These are phyloP conservation scores for Heteromurus nitidus DNA, from an alignment of 2,888 invertebrate genomes.

Conservation along the genomic window DNA sequence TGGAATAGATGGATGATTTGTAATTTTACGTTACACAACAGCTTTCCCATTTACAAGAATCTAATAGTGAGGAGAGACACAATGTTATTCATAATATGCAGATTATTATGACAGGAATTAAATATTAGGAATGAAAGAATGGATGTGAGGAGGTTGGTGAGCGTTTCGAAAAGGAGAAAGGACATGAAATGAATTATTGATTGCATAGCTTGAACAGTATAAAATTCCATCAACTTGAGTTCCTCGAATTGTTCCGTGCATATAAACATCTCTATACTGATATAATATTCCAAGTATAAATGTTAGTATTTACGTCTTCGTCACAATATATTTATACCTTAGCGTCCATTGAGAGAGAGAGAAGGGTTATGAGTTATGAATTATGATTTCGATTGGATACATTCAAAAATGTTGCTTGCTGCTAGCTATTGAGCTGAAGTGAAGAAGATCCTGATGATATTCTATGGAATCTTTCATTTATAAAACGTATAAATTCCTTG, in stretches of 20 bases:
- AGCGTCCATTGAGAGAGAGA: background rate
- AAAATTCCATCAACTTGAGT: constrained; percentile 49
- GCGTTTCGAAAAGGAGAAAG: background rate
- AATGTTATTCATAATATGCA: constrained; percentile 45
- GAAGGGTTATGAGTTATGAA: constrained; percentile 51
- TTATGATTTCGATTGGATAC: constrained; percentile 48
- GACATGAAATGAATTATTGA: constrained; percentile 55
- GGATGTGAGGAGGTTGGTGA: background rate
- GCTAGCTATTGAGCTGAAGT: constrained; percentile 31
- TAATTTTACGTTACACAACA: no score
- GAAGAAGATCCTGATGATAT: constrained; percentile 37
- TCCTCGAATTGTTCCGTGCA: constrained; percentile 35
- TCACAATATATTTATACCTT: background rate
- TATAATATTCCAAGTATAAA: background rate
- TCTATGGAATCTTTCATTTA: constrained; percentile 56
- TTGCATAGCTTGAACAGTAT: constrained; percentile 16
- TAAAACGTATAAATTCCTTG: constrained; percentile 15
- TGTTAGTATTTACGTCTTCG: background rate
- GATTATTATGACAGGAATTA: constrained; percentile 48
- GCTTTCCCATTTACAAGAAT: no score
- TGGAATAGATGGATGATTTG: no score
- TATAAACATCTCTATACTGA: background rate
- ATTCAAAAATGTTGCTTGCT: constrained; percentile 48
- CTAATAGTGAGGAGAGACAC: background rate
- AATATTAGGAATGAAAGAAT: constrained; percentile 26